phyloP scores from a whole-genome alignment of 1,140 invertebrate genomes.

The Hermatobates lingyangjiaoensis region DNA sequence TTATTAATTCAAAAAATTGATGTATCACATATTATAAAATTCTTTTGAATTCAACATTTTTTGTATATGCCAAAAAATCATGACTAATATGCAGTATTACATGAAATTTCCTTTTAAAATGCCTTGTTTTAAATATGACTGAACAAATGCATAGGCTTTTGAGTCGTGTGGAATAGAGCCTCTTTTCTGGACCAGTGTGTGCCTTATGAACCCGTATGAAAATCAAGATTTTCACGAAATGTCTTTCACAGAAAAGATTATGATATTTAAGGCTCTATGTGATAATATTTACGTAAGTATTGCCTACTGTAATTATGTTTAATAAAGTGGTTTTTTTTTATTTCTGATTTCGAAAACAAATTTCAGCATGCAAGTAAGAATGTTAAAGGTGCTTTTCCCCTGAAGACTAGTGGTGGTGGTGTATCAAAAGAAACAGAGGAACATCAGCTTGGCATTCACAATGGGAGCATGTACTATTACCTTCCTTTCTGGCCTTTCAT shows the following conservation, averaged over 20 bases:
- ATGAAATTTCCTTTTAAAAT: neutral
- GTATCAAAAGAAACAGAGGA: conserved; percentile 1
- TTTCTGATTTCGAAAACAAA: no score
- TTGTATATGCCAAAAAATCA: neutral
- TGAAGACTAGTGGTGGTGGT: conserved; percentile 4
- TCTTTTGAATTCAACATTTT: neutral
- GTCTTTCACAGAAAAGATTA: conserved; percentile 27
- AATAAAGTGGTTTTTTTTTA: neutral
- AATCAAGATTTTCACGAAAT: conserved; percentile 28
- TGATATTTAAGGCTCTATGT: conserved; percentile 31
- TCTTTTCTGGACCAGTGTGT: conserved; percentile 23
- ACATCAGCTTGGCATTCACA: neutral
- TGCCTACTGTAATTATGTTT: neutral
- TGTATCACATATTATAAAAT: neutral
- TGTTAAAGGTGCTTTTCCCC: conserved; percentile 9
- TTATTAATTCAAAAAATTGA: neutral
- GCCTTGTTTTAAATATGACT: neutral
- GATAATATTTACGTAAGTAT: conserved; percentile 22
- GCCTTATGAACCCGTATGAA: conserved; percentile 27
- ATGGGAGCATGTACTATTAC: conserved; percentile 6
- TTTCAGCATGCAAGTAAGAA: conserved; percentile 13
- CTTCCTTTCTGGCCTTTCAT: conserved; percentile 10
- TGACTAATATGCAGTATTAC: neutral
- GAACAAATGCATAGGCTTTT: conserved; percentile 23
- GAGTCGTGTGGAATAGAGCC: conserved; percentile 24